Conservation (phyloP, 2,888 invertebrate species). For the Dynastes hyllus region DNA sequence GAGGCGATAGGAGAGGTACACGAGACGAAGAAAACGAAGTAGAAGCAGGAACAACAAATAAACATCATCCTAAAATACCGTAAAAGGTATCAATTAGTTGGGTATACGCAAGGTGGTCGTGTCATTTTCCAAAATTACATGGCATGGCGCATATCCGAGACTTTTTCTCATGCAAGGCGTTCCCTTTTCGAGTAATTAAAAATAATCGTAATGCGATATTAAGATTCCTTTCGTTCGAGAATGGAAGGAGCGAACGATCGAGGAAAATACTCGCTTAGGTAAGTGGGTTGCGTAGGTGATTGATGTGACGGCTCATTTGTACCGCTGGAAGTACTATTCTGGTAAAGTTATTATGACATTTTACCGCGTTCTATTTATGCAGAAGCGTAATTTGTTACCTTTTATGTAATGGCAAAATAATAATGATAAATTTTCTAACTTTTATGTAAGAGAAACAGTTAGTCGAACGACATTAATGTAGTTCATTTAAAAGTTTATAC, state of each 20-base stretch:
- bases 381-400: too few relatives aligned
- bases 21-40: background rate
- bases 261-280: slow-evolving; percentile 20
- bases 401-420: too few relatives aligned
- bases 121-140: slow-evolving; percentile 5
- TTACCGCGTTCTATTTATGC: too few relatives aligned
- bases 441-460: too few relatives aligned
- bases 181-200: slow-evolving; percentile 27
- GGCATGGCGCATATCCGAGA: background rate
- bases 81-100: background rate
- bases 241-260: background rate
- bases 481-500: too few relatives aligned
- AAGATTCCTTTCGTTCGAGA: slow-evolving; percentile 26
- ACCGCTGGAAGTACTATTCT: background rate
- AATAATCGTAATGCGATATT: slow-evolving; percentile 11
- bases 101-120: background rate
- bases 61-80: background rate
- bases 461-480: too few relatives aligned
- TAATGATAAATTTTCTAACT: too few relatives aligned
- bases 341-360: background rate
- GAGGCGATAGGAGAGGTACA: background rate
- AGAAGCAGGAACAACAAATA: background rate
- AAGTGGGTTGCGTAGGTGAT: slow-evolving; percentile 34
- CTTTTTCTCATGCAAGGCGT: slow-evolving; percentile 8
- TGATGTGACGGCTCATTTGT: slow-evolving; percentile 2